A percentile compares a stretch with the other conserved stretches of the same genome.
Conservation (phyloP, 2,797 vertebrate genomes). For the Fundulus diaphanus region DNA sequence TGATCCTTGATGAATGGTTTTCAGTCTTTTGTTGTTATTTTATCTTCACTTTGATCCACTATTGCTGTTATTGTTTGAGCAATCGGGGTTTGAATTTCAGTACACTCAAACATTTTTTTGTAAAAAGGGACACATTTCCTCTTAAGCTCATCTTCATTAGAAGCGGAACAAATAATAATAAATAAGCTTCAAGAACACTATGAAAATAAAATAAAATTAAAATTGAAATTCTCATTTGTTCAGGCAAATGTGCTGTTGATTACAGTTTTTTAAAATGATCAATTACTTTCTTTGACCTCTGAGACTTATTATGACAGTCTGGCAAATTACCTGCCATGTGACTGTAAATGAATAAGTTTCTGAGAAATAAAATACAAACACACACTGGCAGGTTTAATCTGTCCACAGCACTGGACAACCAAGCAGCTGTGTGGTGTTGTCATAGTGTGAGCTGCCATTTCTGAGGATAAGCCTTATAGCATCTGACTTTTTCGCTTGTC, state of each 20-base stretch:
- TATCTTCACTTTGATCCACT: slow-evolving; percentile 25
- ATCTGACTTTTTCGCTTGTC: neutral
- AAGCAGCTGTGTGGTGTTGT: neutral
- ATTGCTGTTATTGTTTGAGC: slow-evolving; percentile 13
- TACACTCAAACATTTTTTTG: slow-evolving; percentile 5
- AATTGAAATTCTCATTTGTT: neutral
- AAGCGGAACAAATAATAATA: neutral
- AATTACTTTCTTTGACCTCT: neutral
- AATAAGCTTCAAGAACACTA: neutral
- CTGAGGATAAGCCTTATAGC: neutral
- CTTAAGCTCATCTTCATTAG: neutral
- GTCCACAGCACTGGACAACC: neutral
- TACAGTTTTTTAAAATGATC: neutral
- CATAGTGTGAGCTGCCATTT: neutral
- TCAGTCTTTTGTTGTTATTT: slow-evolving; percentile 37
- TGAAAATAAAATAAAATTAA: neutral
- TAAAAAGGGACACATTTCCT: neutral
- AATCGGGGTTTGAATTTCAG: slow-evolving; percentile 14
- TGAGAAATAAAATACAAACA: neutral
- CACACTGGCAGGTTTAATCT: neutral
- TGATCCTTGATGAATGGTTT: slow-evolving; percentile 50
- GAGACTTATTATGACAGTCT: neutral
- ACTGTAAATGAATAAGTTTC: neutral
- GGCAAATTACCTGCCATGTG: neutral
- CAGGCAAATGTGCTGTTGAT: neutral